Conservation (phyloP, 2,113 vertebrate genomes). For the Phasianus colchicus region DNA sequence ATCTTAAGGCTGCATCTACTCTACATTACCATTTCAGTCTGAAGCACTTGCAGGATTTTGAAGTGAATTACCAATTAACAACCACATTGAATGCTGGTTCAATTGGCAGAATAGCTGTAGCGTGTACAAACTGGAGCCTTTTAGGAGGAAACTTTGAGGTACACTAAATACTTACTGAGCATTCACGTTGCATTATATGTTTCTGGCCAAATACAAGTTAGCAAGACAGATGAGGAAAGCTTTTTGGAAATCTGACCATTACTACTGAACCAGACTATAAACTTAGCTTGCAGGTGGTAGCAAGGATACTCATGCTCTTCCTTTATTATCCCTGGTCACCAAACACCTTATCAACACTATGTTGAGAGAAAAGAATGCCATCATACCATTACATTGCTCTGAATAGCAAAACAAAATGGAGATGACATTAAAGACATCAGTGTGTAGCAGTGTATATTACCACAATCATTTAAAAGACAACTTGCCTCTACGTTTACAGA, state of each 20-base stretch:
- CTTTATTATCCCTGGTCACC: neutral
- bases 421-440: conserved; percentile 28
- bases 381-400: conserved; percentile 2
- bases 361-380: neutral
- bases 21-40: neutral
- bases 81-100: neutral
- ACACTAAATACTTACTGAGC: neutral
- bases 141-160: neutral
- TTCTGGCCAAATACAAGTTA: neutral
- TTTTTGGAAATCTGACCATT: neutral
- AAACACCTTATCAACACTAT: neutral
- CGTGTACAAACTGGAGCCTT: neutral
- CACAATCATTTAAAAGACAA: conserved; percentile 18
- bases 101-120: neutral
- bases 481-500: neutral
- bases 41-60: neutral
- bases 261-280: neutral
- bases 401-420: conserved; percentile 48
- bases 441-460: neutral
- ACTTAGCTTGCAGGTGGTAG: neutral
- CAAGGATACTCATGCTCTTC: neutral
- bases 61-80: neutral
- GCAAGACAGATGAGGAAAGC: neutral
- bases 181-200: neutral
- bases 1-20: neutral